Evolutionary conservation across 2,797 vertebrate species (phyloP), one percentile per base, ranked within the genome.

Genomic region (Diplodus puntazzo): DNA sequence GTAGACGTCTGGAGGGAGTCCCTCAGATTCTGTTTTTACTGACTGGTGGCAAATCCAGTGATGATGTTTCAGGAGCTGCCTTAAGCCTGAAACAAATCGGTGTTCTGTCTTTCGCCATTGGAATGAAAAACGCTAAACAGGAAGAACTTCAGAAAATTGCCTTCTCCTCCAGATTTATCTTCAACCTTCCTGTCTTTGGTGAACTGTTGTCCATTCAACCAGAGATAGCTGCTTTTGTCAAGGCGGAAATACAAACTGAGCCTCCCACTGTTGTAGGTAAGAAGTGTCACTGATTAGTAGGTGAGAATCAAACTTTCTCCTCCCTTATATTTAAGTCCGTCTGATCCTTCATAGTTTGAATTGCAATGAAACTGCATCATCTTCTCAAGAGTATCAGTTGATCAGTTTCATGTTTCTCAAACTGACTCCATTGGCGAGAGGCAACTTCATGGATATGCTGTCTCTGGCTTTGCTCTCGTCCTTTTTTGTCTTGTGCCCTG

Each of bases 21-120:
- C 93, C 94, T 75, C 95, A 95, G 84, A 90, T 95, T 88, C 84
- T 95, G 45, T 83, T 96, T 91, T 83, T 95, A 74, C 65, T 95
- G 75, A 95, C 88, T 67, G 92, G 92, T 71, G 93, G 94, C 39
- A 82, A 91, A 84, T 96, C 95, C 61, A 87, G 45, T 45, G 95
- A 96, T 86, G 90, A 96, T 42, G 90, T 96, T 73, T 87, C 85
- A 59, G 74, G 34, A 52, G 75, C 90, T 78, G 88, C 92, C 27
- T 81, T 73, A 49, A 79, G 75, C 43, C 79, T 95, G 48, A 95
- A 94, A 88, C 67, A 86, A 77, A 70, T 77, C 0, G 88, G 92
- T 52, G 87, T 95, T 73, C 54, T 93, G 11, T 67, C 90, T 83
- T 93, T 95, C 63, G 92, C 88, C 64, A 92, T 95, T 81, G 95